Base-by-base conservation (phyloP, 2,888 invertebrate species). In the Doris montereyensis region DNA sequence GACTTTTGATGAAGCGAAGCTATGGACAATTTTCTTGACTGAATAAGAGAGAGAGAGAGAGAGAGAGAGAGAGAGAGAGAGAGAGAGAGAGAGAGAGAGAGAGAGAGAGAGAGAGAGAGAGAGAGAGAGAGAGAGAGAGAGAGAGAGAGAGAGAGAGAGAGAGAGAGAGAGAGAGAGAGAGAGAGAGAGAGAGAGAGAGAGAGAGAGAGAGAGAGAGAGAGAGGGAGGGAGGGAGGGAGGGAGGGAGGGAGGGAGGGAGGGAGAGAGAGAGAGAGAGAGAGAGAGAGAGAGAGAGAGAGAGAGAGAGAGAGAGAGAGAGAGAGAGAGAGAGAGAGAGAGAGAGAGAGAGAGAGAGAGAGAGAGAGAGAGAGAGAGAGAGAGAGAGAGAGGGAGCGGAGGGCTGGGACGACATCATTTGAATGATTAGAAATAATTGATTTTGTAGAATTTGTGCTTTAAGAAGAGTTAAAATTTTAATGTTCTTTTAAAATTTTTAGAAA, bases 321-420 rank as follows among this genome's bases (percentile, higher is more conserved):
- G n/a, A n/a, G n/a, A n/a, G n/a, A 34, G 71, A 71, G 21, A 34
- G 71, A 34, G 2, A 30, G 71, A 34, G 3, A 30, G 30, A n/a
- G n/a, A 34, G 34, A 34, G 52, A 73, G 73, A 73, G 52, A 73
- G 73, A 57, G 73, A 73, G 52, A 73, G 73, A 73, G 73, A 52
- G 52, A 73, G 52, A 73, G 26, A 73, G 52, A 52, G 73, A 57
- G 52, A 73, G 73, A 57, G 52, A 73, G 52, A 73, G 73, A 41
- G 57, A 73, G 13, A 73, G 21, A 5, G 2, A 32, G 70, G 1
- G 21, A 32, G 4, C 24, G 8, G 13, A 52, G 8, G 8, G 8
- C 13, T 13, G 52, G 52, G 52, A 52, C 8, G 13, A 52, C 13
- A 52, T 52, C 52, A 13, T 52, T 52, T 13, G 8, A 13, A 13